A percentile compares a stretch with the other conserved stretches of the same genome.
phyloP scores from a whole-genome alignment of 2,797 vertebrate genomes.

The Chiloscyllium punctatum region DNA sequence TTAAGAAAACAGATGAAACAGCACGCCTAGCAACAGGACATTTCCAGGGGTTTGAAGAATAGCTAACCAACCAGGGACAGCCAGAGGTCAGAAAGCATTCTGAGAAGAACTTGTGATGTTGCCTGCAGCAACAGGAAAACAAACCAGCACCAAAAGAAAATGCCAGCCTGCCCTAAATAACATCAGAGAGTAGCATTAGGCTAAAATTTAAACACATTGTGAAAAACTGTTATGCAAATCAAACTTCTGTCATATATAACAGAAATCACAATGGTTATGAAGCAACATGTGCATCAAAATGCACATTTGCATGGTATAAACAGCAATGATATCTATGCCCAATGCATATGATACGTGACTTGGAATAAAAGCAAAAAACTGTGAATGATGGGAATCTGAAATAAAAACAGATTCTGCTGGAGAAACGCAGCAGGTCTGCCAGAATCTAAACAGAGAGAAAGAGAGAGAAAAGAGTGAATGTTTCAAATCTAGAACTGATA shows the following conservation, averaged over 20 bases:
- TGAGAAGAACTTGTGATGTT: neutral
- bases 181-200: neutral
- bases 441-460: no score
- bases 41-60: constrained; percentile 26
- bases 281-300: constrained; percentile 10
- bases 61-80: neutral
- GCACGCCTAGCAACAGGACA: neutral
- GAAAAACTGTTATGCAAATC: neutral
- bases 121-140: constrained; percentile 1
- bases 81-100: neutral
- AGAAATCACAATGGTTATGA: neutral
- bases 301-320: neutral
- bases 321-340: neutral
- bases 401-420: no score
- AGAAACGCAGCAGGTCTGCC: no score
- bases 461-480: no score
- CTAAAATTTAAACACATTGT: neutral
- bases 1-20: neutral
- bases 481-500: neutral
- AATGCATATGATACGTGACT: neutral
- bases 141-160: neutral
- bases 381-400: no score
- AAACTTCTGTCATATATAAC: neutral
- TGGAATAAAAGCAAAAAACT: no score
- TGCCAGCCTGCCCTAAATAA: neutral